phyloP scores from a whole-genome alignment of 2,888 invertebrate species.

The Thelaira solivaga region DNA sequence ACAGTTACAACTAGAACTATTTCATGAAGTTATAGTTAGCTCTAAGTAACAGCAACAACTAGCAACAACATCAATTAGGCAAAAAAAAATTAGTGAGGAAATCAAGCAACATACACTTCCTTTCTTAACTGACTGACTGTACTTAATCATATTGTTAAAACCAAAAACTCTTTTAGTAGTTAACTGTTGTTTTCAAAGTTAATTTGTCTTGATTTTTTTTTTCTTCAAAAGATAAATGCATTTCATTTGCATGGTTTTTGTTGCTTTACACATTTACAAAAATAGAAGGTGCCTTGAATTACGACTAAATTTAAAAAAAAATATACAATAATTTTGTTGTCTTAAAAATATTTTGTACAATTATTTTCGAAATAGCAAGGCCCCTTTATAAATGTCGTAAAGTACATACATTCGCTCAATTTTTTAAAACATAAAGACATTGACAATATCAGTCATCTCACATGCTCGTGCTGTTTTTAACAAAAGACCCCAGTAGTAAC shows the following conservation, averaged over 20 bases:
- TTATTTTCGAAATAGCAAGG: no score
- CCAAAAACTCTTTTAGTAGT: neutral
- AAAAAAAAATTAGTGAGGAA: neutral
- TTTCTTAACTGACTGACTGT: conserved; percentile 38
- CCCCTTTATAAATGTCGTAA: no score
- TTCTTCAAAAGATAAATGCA: conserved; percentile 47
- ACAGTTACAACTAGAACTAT: conserved; percentile 25
- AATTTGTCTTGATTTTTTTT: neutral
- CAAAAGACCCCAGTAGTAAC: no score
- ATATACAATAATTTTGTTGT: no score
- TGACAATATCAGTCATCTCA: no score
- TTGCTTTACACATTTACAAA: conserved; percentile 49
- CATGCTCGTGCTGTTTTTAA: no score
- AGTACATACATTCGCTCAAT: no score
- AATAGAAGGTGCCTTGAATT: no score
- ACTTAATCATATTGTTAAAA: conserved; percentile 14
- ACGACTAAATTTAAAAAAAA: no score
- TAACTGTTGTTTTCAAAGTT: conserved; percentile 34
- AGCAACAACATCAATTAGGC: neutral
- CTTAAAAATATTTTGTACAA: no score
- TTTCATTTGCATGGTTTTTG: no score
- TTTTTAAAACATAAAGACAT: no score
- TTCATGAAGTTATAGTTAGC: conserved; percentile 16
- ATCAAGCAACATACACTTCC: conserved; percentile 41
- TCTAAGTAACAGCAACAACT: neutral